Evolutionary conservation across 2,888 invertebrate species (phyloP).

Genomic region (Drosophila mimetica): DNA sequence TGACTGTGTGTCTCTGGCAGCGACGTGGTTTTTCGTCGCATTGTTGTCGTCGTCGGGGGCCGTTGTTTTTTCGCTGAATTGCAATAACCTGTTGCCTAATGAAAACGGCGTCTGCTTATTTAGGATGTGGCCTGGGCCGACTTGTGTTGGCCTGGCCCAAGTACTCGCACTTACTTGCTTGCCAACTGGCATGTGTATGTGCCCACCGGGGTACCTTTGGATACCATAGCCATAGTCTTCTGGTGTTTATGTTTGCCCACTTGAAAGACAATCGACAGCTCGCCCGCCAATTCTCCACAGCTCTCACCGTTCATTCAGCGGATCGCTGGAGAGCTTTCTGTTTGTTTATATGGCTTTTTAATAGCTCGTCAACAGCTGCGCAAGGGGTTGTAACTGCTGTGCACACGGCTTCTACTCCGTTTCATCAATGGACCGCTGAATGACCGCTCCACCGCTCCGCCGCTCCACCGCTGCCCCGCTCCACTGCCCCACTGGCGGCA

Average conservation of each 20-base stretch:
- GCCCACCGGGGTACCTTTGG: conserved; percentile 10
- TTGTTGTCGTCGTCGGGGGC: conserved; percentile 56
- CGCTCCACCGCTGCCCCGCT: conserved; percentile 6
- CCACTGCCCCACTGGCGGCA: conserved; percentile 46
- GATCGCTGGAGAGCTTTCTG: conserved; percentile 48
- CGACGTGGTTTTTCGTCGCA: conserved; percentile 47
- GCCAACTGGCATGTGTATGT: conserved; percentile 13
- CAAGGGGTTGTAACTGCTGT: conserved; percentile 68
- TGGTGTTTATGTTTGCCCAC: conserved; percentile 51
- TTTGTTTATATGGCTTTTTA: conserved; percentile 76
- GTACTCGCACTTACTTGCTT: conserved; percentile 29
- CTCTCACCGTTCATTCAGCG: conserved; percentile 46
- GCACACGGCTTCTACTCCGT: conserved; percentile 44
- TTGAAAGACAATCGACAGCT: conserved; percentile 63
- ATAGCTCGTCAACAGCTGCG: conserved; percentile 64
- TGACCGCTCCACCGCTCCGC: conserved; percentile 28
- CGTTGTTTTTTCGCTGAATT: conserved; percentile 75
- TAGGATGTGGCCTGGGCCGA: conserved; percentile 65
- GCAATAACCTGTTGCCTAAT: conserved; percentile 82
- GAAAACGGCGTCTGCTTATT: conserved; percentile 70
- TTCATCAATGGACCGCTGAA: conserved; percentile 57
- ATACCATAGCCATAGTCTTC: conserved; percentile 8
- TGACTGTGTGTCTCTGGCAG: conserved; percentile 29
- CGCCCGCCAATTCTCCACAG: conserved; percentile 14
- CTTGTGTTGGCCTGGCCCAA: conserved; percentile 45